Conservation (phyloP, 1,140 invertebrate species). For the Cecropterus lyciades region DNA sequence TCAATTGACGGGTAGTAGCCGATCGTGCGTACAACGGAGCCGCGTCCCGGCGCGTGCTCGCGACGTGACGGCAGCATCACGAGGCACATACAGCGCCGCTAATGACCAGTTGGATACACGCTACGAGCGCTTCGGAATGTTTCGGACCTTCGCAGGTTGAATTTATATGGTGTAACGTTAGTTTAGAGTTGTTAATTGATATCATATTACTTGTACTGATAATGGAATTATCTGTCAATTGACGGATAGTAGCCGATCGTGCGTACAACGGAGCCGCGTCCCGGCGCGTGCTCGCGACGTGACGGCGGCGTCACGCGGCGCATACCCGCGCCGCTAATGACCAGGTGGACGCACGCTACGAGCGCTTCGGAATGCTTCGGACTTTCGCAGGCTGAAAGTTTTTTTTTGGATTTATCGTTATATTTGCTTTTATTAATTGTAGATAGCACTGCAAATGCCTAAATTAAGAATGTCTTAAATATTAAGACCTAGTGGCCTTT, state of each 20-base stretch:
- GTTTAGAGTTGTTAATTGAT: no score
- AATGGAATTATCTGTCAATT: no score
- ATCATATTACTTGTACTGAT: no score
- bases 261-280: conserved; percentile 52
- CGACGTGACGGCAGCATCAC: conserved; percentile 65
- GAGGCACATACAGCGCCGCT: conserved; percentile 62
- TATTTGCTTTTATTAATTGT: no score
- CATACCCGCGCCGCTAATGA: conserved; percentile 67
- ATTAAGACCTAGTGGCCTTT: no score
- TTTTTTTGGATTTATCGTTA: not conserved
- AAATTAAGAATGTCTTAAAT: no score
- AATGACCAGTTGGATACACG: conserved; percentile 59
- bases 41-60: conserved; percentile 60
- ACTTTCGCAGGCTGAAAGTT: conserved; percentile 3
- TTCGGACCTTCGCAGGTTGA: no score
- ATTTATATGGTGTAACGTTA: no score
- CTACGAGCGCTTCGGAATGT: no score
- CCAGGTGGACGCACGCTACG: conserved; percentile 50
- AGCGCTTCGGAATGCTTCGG: conserved; percentile 6
- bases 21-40: conserved; percentile 54
- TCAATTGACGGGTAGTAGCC: no score
- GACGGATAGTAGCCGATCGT: conserved; percentile 11
- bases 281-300: conserved; percentile 75
- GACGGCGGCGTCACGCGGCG: conserved; percentile 59
- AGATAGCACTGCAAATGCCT: no score